phyloP scores from a whole-genome alignment of 1,140 invertebrate species.

The Sipha flava region DNA sequence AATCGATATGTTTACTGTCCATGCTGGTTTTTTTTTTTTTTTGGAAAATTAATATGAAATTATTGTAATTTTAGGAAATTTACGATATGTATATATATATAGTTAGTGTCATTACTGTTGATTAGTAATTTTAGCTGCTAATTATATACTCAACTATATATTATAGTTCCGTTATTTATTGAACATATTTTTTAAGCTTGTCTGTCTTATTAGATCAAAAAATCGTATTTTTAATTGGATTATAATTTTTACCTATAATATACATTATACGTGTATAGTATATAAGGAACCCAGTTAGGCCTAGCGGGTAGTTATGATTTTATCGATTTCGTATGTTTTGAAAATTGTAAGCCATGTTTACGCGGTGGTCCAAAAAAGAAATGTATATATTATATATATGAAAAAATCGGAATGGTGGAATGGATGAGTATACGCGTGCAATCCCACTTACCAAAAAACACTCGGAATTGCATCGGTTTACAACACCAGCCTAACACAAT shows the following conservation, averaged over 20 bases:
- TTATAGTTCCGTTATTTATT: slow-evolving; percentile 1
- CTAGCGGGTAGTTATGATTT: not conserved
- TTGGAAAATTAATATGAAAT: not conserved
- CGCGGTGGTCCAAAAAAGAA: no score
- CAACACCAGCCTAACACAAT: not conserved
- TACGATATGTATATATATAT: not conserved
- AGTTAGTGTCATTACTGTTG: not conserved
- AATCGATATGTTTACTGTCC: not conserved
- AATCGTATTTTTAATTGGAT: slow-evolving; percentile 17
- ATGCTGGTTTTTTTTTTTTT: not conserved
- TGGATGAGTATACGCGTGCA: no score
- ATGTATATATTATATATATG: no score
- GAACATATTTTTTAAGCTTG: slow-evolving; percentile 7
- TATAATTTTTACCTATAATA: not conserved
- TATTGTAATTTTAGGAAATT: not conserved
- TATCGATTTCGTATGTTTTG: not conserved
- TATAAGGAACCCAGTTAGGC: not conserved
- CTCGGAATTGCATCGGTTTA: not conserved
- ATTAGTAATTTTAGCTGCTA: slow-evolving; percentile 19
- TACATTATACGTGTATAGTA: slow-evolving; percentile 1
- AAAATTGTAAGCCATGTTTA: no score
- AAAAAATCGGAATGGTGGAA: no score
- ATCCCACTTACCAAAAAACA: not conserved
- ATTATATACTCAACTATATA: not conserved
- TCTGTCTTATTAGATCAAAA: slow-evolving; percentile 7